phyloP scores from a whole-genome alignment of 2,888 invertebrate species.

The Teleiodes luculella region DNA sequence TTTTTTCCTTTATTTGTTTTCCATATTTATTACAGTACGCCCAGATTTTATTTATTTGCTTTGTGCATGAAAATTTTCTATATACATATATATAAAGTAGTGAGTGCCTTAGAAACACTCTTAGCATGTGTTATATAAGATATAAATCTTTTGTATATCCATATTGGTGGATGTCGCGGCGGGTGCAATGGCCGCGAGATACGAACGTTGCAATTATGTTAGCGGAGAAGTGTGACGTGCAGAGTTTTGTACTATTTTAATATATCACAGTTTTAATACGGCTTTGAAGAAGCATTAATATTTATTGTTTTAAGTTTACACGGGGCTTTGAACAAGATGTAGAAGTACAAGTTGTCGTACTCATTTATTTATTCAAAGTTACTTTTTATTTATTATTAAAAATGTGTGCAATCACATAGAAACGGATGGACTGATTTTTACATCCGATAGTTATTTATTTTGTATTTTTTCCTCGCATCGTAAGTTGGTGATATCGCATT shows the following conservation, averaged over 20 bases:
- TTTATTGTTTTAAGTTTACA: constrained; percentile 32
- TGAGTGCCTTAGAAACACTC: constrained; percentile 77
- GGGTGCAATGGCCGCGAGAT: constrained; percentile 15
- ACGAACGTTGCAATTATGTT: constrained; percentile 42
- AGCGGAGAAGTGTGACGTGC: constrained; percentile 32
- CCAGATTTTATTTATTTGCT: constrained; percentile 47
- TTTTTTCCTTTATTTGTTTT: constrained; percentile 26
- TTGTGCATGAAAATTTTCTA: constrained; percentile 57
- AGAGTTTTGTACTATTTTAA: constrained; percentile 45
- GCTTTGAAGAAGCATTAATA: constrained; percentile 39
- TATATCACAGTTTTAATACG: constrained; percentile 39
- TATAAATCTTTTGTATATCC: constrained; percentile 45
- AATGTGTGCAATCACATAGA: constrained; percentile 63
- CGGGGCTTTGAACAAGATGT: constrained; percentile 33
- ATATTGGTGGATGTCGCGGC: constrained; percentile 31
- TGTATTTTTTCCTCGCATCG: constrained; percentile 33
- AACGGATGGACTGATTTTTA: constrained; percentile 70
- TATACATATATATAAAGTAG: constrained; percentile 62
- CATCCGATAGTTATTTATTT: constrained; percentile 55
- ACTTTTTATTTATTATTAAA: constrained; percentile 55
- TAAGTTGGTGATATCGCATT: constrained; percentile 43
- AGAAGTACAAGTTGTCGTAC: constrained; percentile 45
- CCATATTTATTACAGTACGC: constrained; percentile 32
- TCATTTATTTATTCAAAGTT: constrained; percentile 43
- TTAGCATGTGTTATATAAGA: constrained; percentile 44